Evolutionary conservation across 2,888 invertebrate genomes (phyloP), one percentile per base, ranked within the genome.

Genomic region (Archips crataeganus): DNA sequence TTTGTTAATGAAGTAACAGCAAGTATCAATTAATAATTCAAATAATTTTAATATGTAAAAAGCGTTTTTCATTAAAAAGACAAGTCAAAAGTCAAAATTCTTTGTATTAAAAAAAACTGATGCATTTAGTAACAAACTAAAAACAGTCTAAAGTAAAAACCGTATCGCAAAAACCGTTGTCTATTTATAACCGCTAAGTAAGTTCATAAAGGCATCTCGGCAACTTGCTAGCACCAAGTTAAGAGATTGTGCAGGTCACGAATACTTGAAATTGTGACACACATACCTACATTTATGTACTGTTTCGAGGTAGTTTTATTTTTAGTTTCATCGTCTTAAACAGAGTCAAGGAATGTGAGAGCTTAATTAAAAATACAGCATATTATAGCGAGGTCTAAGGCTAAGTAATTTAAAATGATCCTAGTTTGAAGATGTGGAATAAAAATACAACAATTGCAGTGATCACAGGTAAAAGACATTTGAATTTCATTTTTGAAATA

Each of bases 291-390:
- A 60, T 64, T n/a, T 49, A 54, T 15, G 51, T 54, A 36, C 63
- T 64, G 51, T 47, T 73, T 57, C 47, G 63, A 73, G 47, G 59
- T 59, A 60, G 57, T 63, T 63, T 63, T 73, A 68, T 73, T 68
- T 73, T 73, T 63, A 73, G 49, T 63, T 59, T 49, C 65, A 65
- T 66, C 32, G 15, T 47, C 57, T 54, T 60, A 39, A 72, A 45
- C 51, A 57, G 57, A 73, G 72, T 73, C 62, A 73, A 73, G 68
- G 68, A 68, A 68, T 39, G 67, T 63, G 32, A 13, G 54, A 42
- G 68, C 63, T 57, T 63, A 68, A 65, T 59, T 59, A 59, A 65
- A 62, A 71, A 62, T 67, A 67, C 61, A 54, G 67, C 54, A 67
- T 47, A n/a, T 67, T 67, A 71, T n/a, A 51, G 57, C 54, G 34